phyloP scores from a whole-genome alignment of 1,140 invertebrate genomes.

The Drosophila lacteicornis region DNA sequence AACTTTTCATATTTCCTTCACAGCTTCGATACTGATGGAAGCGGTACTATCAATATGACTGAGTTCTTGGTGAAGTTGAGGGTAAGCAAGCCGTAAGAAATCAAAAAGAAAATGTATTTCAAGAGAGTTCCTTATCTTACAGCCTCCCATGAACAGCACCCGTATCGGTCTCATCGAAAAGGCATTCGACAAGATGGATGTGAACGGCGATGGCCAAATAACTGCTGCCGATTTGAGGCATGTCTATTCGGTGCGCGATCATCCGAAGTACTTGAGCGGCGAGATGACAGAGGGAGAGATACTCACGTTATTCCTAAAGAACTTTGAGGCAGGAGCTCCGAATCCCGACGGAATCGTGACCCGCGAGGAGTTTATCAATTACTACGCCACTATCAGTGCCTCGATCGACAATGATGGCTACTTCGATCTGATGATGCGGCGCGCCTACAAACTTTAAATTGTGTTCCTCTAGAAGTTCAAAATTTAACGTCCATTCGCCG shows the following conservation, averaged over 20 bases:
- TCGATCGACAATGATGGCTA: slow-evolving; percentile 97
- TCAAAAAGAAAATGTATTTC: not conserved
- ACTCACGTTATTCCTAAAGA: slow-evolving; percentile 92
- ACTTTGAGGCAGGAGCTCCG: slow-evolving; percentile 91
- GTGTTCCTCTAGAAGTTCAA: slow-evolving; percentile 6
- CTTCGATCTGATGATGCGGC: slow-evolving; percentile 97
- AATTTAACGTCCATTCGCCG: slow-evolving; percentile 30
- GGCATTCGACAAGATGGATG: slow-evolving; percentile 95
- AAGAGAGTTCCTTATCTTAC: slow-evolving; percentile 5
- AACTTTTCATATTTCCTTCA: not conserved
- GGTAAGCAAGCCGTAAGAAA: slow-evolving; percentile 87
- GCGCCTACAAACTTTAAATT: slow-evolving; percentile 93
- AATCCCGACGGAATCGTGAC: slow-evolving; percentile 93
- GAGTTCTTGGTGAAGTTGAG: slow-evolving; percentile 94
- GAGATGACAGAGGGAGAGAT: slow-evolving; percentile 94
- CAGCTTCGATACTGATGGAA: slow-evolving; percentile 92
- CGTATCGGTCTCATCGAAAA: slow-evolving; percentile 91
- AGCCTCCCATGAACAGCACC: slow-evolving; percentile 94
- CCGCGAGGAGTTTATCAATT: slow-evolving; percentile 96
- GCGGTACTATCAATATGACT: slow-evolving; percentile 93
- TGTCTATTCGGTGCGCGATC: slow-evolving; percentile 67
- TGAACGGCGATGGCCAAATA: slow-evolving; percentile 92
- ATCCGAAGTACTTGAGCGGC: slow-evolving; percentile 91
- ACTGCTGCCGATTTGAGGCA: slow-evolving; percentile 91
- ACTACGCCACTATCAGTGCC: slow-evolving; percentile 96